Evolutionary conservation across 2,888 invertebrate genomes (phyloP).

Genomic region (Brachypterus glaber): DNA sequence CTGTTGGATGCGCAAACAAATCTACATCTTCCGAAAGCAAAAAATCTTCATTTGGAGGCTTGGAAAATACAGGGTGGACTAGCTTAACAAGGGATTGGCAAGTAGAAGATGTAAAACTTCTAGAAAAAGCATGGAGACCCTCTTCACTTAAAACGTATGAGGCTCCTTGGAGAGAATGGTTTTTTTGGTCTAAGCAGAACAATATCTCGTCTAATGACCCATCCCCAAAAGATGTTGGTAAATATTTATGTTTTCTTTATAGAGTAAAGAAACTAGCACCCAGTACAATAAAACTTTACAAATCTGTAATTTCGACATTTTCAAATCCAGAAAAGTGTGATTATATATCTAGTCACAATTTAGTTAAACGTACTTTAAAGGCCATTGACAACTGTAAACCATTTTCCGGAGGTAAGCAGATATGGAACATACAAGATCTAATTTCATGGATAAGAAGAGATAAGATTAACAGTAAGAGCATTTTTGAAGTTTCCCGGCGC

Average conservation of each 20-base stretch:
- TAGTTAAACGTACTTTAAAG: slow-evolving; percentile 12
- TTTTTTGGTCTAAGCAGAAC: slow-evolving; percentile 4
- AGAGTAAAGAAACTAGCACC: slow-evolving; percentile 8
- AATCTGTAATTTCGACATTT: slow-evolving; percentile 12
- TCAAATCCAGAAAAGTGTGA: slow-evolving; percentile 7
- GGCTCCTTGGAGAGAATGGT: slow-evolving; percentile 12
- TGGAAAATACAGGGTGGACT: slow-evolving; percentile 18
- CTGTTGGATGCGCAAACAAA: slow-evolving; percentile 15
- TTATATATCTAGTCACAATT: slow-evolving; percentile 7
- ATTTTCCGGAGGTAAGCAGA: too few relatives aligned
- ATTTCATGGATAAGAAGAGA: too few relatives aligned
- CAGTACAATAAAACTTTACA: slow-evolving; percentile 11
- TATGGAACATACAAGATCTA: too few relatives aligned
- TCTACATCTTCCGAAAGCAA: slow-evolving; percentile 9
- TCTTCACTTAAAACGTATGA: slow-evolving; percentile 11
- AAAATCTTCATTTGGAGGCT: slow-evolving; percentile 14
- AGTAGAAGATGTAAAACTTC: slow-evolving; percentile 6
- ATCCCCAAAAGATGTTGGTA: slow-evolving; percentile 6
- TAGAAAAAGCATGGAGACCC: slow-evolving; percentile 10
- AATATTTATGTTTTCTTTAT: slow-evolving; percentile 10
- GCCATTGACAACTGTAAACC: too few relatives aligned
- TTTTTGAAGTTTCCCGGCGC: too few relatives aligned
- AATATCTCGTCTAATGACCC: slow-evolving; percentile 5
- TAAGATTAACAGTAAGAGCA: too few relatives aligned
- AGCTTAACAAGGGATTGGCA: slow-evolving; percentile 4